Evolutionary conservation across 2,113 vertebrate genomes (phyloP).

Genomic region (Camelus dromedarius): DNA sequence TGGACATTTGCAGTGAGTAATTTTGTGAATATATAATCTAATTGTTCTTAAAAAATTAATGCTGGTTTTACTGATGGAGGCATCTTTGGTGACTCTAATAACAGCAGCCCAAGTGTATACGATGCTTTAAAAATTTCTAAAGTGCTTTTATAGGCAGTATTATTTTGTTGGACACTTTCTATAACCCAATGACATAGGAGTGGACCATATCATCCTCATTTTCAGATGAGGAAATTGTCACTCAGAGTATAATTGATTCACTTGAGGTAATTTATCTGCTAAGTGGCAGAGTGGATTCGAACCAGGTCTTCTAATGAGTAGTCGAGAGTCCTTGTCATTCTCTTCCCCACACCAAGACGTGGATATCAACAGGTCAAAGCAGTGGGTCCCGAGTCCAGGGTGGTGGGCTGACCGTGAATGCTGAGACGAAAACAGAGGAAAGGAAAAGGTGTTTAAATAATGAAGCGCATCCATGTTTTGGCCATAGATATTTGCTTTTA

Average conservation of each 20-base stretch:
- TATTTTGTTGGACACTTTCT: neutral
- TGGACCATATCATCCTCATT: neutral
- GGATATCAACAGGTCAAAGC: neutral
- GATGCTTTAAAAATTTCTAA: neutral
- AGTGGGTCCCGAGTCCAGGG: neutral
- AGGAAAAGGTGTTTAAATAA: neutral
- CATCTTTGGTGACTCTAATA: neutral
- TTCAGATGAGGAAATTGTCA: neutral
- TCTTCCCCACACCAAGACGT: neutral
- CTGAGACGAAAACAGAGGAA: neutral
- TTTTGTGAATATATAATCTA: neutral
- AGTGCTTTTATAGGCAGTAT: neutral
- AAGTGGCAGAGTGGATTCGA: neutral
- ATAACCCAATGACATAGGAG: neutral
- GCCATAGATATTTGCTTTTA: neutral
- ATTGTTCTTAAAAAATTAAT: neutral
- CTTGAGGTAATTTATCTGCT: neutral
- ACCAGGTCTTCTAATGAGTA: neutral
- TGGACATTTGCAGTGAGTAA: neutral
- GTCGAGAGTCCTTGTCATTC: neutral
- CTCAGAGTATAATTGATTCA: neutral
- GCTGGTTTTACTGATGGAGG: neutral
- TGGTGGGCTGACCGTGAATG: neutral
- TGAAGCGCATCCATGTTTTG: neutral
- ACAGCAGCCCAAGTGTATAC: neutral